Percentiles rank a stretch among this genome's conserved stretches.
Conservation (phyloP, 1,140 invertebrate species). For the Riptortus pedestris region DNA sequence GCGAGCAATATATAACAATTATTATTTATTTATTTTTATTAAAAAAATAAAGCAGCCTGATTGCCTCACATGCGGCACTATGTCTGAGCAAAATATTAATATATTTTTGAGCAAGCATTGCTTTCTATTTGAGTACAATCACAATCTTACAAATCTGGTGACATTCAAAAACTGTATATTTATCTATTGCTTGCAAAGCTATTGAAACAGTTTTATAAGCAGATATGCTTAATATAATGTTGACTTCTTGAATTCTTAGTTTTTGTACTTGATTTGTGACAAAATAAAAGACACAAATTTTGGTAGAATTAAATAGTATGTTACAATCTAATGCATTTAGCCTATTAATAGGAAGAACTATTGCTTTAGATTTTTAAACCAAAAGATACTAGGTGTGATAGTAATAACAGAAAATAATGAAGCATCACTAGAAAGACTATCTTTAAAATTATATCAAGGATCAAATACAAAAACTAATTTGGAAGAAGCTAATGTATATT, state of each 20-base stretch:
- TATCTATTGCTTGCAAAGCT: constrained; percentile 6
- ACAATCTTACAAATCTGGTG: background rate
- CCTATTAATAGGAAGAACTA: too few species aligned
- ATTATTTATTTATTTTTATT: background rate
- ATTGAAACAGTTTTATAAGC: too few species aligned
- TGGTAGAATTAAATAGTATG: too few species aligned
- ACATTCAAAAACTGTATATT: background rate
- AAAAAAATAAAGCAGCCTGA: constrained; percentile 13
- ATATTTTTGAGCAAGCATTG: constrained; percentile 17
- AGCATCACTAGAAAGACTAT: too few species aligned
- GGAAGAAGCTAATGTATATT: background rate
- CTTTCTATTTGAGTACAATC: constrained; percentile 17
- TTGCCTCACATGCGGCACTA: constrained; percentile 4
- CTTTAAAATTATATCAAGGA: background rate
- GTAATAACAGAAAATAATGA: too few species aligned
- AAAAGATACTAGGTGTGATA: too few species aligned
- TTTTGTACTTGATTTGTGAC: too few species aligned
- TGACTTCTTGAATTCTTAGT: too few species aligned
- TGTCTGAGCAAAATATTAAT: constrained; percentile 13
- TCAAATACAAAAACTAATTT: background rate
- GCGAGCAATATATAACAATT: background rate
- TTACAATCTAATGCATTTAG: too few species aligned
- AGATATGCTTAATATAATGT: too few species aligned
- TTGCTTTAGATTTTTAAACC: too few species aligned
- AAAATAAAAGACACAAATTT: too few species aligned